Percentiles rank a stretch among this genome's conserved stretches.
Conservation (phyloP, 2,797 vertebrate genomes). For the Steatocranus sp. region DNA sequence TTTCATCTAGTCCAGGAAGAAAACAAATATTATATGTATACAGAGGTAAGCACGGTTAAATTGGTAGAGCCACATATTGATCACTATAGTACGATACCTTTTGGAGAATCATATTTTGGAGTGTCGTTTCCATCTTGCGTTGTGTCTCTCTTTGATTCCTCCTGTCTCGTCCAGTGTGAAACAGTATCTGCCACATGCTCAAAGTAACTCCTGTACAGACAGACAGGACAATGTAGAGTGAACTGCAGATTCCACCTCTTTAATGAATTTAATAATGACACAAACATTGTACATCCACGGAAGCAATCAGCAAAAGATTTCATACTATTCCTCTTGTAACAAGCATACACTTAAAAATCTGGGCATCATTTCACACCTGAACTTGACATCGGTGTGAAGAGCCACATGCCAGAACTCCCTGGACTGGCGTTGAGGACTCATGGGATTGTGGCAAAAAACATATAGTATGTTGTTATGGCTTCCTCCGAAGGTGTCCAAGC, state of each 20-base stretch:
- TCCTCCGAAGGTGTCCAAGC: conserved; percentile 81
- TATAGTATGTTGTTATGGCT: conserved; percentile 80
- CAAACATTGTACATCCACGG: fast-evolving
- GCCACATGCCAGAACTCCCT: conserved; percentile 78
- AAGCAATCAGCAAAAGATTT: background rate
- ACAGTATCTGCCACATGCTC: conserved; percentile 82
- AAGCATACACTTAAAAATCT: background rate
- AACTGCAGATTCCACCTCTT: background rate
- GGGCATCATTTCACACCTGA: conserved; percentile 82
- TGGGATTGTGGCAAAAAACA: conserved; percentile 88
- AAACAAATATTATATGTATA: background rate
- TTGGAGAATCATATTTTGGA: background rate
- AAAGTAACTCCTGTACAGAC: conserved; percentile 79
- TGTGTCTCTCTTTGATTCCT: conserved; percentile 75
- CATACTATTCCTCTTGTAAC: background rate
- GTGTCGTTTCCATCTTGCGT: background rate
- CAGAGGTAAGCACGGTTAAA: fast-evolving
- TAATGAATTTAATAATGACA: background rate
- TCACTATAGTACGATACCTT: conserved; percentile 19
- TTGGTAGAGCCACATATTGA: background rate
- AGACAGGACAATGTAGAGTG: background rate
- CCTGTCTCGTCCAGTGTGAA: conserved; percentile 79
- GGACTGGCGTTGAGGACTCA: conserved; percentile 70
- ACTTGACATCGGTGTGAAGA: conserved; percentile 87
- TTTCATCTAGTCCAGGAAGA: conserved; percentile 8